Percentiles rank a stretch among this genome's conserved stretches.
phyloP scores from a whole-genome alignment of 2,797 vertebrate genomes.

The Ispidina lecontei region DNA sequence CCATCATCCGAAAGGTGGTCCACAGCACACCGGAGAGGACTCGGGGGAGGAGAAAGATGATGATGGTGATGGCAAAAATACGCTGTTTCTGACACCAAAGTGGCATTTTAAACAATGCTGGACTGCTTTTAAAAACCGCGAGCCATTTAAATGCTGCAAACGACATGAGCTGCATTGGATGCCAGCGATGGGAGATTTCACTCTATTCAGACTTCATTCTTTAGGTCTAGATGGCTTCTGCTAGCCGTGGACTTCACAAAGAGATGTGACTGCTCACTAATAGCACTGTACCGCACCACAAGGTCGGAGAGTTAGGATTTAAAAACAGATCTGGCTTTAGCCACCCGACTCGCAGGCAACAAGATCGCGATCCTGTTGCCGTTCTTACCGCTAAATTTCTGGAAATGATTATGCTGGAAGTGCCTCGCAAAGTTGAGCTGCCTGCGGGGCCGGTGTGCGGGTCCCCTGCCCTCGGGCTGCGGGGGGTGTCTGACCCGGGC shows the following conservation, averaged over 20 bases:
- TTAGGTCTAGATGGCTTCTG: neutral
- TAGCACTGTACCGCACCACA: neutral
- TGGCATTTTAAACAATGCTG: neutral
- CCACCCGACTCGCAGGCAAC: neutral
- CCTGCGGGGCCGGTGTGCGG: neutral
- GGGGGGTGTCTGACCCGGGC: neutral
- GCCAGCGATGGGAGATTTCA: neutral
- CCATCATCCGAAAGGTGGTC: neutral
- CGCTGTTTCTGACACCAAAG: neutral
- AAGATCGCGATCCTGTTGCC: neutral
- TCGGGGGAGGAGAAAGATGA: neutral
- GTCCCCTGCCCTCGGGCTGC: neutral
- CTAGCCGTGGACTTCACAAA: neutral
- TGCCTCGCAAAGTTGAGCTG: neutral
- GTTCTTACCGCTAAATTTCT: neutral
- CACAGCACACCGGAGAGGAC: neutral
- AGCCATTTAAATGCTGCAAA: neutral
- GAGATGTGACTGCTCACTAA: neutral
- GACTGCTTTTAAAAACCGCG: neutral
- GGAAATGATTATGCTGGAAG: neutral
- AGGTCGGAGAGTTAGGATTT: neutral
- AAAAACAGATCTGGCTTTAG: neutral
- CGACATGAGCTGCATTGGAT: neutral
- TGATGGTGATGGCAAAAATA: neutral
- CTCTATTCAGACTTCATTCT: neutral